Evolutionary conservation across 2,888 invertebrate species (phyloP).

Genomic region (Folsomia candida): DNA sequence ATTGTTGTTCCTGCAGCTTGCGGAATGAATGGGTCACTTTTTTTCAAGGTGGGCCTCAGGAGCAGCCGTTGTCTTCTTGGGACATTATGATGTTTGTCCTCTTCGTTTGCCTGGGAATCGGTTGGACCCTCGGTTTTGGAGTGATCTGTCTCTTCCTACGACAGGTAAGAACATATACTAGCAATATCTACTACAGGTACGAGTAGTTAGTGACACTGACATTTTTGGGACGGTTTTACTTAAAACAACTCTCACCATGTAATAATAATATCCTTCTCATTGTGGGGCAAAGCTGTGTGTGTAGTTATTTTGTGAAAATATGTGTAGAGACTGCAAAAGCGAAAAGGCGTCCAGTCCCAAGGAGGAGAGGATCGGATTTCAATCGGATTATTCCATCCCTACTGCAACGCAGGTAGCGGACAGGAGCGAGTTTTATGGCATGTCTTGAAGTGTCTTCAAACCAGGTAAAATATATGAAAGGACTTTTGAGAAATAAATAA

Average conservation of each 20-base stretch:
- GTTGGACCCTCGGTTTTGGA: constrained; percentile 2
- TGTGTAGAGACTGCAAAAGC: constrained; percentile 34
- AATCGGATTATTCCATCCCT: constrained; percentile 94
- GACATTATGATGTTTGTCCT: constrained; percentile 1
- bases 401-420: constrained; percentile 97
- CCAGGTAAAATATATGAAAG: constrained; percentile 47
- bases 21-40: too few relatives aligned
- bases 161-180: constrained; percentile 14
- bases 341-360: constrained; percentile 36
- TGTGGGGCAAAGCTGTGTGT: too few relatives aligned
- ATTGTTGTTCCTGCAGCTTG: too few relatives aligned
- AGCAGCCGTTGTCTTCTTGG: neutral
- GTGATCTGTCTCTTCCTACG: neutral
- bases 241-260: too few relatives aligned
- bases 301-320: neutral
- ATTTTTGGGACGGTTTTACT: neutral
- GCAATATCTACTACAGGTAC: too few relatives aligned
- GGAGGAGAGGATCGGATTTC: constrained; percentile 43
- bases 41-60: too few relatives aligned
- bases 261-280: neutral
- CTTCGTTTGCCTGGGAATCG: neutral
- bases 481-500: constrained; percentile 17
- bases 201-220: neutral
- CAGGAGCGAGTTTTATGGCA: constrained; percentile 97
- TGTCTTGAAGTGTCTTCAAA: constrained; percentile 77